Conservation (phyloP, 2,113 vertebrate genomes). For the Ceuthmochares aereus region DNA sequence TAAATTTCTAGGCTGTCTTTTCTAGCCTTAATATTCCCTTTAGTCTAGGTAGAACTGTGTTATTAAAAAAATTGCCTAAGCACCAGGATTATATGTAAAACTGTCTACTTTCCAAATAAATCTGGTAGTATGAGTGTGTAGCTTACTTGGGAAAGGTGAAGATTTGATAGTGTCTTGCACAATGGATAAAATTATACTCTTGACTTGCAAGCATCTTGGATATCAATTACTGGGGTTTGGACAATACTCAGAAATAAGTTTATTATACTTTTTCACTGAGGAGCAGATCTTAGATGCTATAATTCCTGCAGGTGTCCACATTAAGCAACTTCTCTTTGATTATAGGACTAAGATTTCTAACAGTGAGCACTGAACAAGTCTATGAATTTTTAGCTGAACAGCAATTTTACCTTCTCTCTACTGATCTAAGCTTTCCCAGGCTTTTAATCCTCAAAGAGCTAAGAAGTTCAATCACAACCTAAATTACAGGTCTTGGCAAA, state of each 20-base stretch:
- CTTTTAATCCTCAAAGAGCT: conserved; percentile 10
- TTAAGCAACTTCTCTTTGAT: neutral
- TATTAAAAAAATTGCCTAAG: neutral
- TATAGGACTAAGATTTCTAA: neutral
- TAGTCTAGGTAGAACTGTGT: neutral
- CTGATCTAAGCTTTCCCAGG: neutral
- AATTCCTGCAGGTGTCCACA: neutral
- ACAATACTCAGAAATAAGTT: neutral
- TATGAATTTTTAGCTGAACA: neutral
- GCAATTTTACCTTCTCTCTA: neutral
- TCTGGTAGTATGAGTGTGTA: neutral
- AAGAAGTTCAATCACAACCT: neutral
- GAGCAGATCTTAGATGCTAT: neutral
- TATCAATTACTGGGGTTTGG: neutral
- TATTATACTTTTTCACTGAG: neutral
- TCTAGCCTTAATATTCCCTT: neutral
- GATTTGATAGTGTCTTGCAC: neutral
- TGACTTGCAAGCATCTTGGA: neutral
- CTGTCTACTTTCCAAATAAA: neutral
- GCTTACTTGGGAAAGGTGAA: neutral
- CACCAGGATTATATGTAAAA: neutral
- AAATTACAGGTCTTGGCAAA: neutral
- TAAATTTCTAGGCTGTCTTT: neutral
- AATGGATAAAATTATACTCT: neutral
- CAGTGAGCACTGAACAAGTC: neutral